phyloP scores from a whole-genome alignment of 2,113 vertebrate species.

The Catagonus wagneri region DNA sequence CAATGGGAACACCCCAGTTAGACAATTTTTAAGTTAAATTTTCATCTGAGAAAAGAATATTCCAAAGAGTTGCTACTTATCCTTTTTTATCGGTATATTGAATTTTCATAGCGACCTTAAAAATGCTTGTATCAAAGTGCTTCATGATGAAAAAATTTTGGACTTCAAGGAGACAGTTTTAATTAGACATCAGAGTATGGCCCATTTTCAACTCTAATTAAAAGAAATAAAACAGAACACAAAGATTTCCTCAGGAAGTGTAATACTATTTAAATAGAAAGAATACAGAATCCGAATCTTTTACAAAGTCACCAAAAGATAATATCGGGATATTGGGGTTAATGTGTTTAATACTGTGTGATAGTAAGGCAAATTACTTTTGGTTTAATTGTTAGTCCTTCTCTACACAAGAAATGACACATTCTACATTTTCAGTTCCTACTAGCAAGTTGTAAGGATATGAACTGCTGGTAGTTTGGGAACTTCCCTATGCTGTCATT shows the following conservation, averaged over 20 bases:
- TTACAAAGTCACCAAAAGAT: constrained; percentile 19
- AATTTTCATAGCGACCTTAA: background rate
- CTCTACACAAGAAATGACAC: background rate
- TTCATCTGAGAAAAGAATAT: background rate
- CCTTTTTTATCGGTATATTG: background rate
- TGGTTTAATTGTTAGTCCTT: background rate
- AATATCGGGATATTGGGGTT: background rate
- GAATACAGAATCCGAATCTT: constrained; percentile 9
- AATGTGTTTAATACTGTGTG: background rate
- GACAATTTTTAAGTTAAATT: background rate
- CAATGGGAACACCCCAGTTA: background rate
- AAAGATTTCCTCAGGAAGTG: background rate
- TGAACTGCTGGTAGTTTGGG: background rate
- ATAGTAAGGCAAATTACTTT: constrained; percentile 1
- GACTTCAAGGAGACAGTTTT: background rate
- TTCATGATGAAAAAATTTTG: background rate
- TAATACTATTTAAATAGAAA: constrained; percentile 20
- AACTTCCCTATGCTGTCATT: background rate
- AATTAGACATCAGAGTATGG: background rate
- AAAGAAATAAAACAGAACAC: background rate
- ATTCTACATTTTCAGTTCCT: background rate
- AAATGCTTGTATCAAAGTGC: background rate
- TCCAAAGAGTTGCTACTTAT: background rate
- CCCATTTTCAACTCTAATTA: background rate
- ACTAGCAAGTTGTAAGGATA: background rate